Base-by-base conservation (phyloP, 2,113 vertebrate genomes). In the Piaya cayana region DNA sequence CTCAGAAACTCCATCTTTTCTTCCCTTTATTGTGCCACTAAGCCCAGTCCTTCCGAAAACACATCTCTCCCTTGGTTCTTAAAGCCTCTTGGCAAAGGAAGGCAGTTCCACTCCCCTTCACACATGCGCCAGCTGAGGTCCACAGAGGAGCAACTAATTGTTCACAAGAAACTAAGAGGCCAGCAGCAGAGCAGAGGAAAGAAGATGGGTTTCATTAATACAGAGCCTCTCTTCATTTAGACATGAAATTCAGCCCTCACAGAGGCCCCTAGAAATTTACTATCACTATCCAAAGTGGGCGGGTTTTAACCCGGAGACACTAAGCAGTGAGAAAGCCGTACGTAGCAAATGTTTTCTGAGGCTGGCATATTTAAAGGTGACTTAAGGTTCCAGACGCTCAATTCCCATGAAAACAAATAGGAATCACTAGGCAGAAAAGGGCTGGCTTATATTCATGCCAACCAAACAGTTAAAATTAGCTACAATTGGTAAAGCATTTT, bases 391-490 rank as follows among this genome's bases (percentile, higher is more conserved):
- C 95, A 92, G 92, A 85, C 86, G 79, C 29, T 78, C 10, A 1
- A 92, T 71, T 92, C 77, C 87, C 94, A 89, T 64, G 86, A 78
- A 95, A 92, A 92, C 39, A 92, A 96, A 58, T 58, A 74, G 88
- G 86, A 93, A 95, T 86, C 81, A 69, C 72, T 75, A 77, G 82
- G 86, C 86, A 95, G 80, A 94, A 90, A 86, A 67, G 74, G 49
- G 49, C 39, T 84, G 68, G 75, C 30, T 88, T 83, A 88, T 21
- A 81, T 62, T 94, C 72, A 94, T 60, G 82, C 80, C 69, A 92
- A 93, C 64, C 77, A 81, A 96, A 77, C 30, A 8, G 85, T 94
- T 96, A 95, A 96, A 93, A 96, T 96, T 92, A 96, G 72, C 82
- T 88, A 82, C 64, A 39, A 91, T 71, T 80, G n/a, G 59, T 90